Base-by-base conservation (phyloP, 2,888 invertebrate genomes). In the Drosophila emarginata region DNA sequence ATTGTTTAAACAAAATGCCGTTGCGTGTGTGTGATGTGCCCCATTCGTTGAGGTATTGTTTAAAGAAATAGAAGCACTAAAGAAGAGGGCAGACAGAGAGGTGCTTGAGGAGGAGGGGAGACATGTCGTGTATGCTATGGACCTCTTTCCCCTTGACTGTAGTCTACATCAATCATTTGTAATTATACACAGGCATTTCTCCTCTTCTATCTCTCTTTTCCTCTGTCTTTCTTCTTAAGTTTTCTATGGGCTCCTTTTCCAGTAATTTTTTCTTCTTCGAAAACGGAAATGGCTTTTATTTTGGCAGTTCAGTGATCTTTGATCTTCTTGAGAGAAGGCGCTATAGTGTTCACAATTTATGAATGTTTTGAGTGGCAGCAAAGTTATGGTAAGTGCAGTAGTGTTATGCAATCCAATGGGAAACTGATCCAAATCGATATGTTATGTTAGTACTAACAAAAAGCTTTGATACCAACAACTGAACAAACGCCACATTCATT, bases 91-190 rank as follows among this genome's bases (percentile, higher is more conserved):
- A 32, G 32, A 5, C 28, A 23, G 1, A 12, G 18, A 28, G 32
- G 12, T 28, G 59, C 28, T 32, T 32, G 64, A 59, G 64, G n/a
- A 11, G 65, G 56, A n/a, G 39, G 21, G 15, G 23, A 57, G 58
- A 69, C 58, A 63, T 65, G 71, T 58, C 69, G 57, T 51, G 64
- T 60, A 21, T 51, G 15, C 5, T 26, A 26, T 26, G 4, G 4
- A 23, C 23, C 51, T 51, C 51, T 45, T 18, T 45, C 45, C 11
- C 37, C 37, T n/a, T n/a, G 11, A 11, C 52, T 36, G 61, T 54
- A 66, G 77, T 73, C 69, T 37, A 76, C 83, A 82, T 82, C 82
- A 82, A 82, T 82, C 82, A 82, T 80, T 68, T 80, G 78, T 80
- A 83, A 82, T 82, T 86, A 79, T 66, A 73, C 59, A 58, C 76